A percentile compares a stretch with the other conserved stretches of the same genome.
phyloP scores from a whole-genome alignment of 1,140 invertebrate species.

The Acyrthosiphon pisum region DNA sequence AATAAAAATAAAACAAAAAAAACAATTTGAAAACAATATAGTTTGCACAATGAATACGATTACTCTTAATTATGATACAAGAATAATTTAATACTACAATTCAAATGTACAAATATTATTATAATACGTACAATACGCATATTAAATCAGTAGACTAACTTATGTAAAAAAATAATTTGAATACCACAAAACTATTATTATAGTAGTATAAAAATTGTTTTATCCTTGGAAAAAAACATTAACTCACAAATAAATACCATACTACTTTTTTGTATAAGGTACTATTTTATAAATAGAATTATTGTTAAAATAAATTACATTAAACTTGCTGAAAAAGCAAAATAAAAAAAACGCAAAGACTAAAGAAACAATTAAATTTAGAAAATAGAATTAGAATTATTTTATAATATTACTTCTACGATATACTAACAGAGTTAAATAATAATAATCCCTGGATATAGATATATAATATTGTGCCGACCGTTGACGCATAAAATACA shows the following conservation, averaged over 20 bases:
- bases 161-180: background rate
- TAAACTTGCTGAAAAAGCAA: background rate
- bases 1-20: background rate
- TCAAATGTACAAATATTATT: background rate
- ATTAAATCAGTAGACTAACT: background rate
- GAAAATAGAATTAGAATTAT: background rate
- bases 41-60: background rate
- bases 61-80: background rate
- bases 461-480: background rate
- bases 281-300: background rate
- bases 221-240: background rate
- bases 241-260: background rate
- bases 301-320: background rate
- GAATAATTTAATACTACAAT: background rate
- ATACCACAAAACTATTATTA: background rate
- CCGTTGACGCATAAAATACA: slow-evolving; percentile 12
- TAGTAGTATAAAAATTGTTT: background rate
- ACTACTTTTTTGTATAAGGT: background rate
- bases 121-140: background rate
- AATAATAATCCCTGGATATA: background rate
- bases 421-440: background rate
- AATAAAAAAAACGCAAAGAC: background rate
- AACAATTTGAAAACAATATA: background rate
- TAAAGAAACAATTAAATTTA: background rate
- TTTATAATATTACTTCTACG: background rate